These are phyloP conservation scores for Drosophila neutralis DNA, from an alignment of 2,888 invertebrate species.

Conservation along the genomic window DNA sequence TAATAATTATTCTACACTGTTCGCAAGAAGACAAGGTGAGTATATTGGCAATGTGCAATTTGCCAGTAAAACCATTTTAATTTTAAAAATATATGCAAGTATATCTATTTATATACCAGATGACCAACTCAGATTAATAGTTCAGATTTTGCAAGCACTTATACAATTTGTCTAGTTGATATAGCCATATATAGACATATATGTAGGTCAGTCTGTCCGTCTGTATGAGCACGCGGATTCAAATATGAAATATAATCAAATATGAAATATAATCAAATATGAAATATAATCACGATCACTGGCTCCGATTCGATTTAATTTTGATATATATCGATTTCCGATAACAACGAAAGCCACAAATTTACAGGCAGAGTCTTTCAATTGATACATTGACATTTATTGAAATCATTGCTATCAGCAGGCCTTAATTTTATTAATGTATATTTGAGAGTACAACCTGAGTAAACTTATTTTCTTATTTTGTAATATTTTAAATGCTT, in stretches of 20 bases:
- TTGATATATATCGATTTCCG: not conserved
- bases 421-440: not conserved
- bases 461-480: rapidly evolving
- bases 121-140: not conserved
- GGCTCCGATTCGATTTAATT: no score
- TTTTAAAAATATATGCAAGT: not conserved
- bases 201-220: no score
- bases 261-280: no score
- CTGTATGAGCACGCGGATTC: not conserved
- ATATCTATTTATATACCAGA: not conserved
- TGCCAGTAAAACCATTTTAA: not conserved
- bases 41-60: not conserved
- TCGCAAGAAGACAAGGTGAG: not conserved
- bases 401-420: not conserved
- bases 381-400: not conserved
- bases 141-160: not conserved
- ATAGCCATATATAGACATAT: no score
- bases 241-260: no score
- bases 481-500: not conserved
- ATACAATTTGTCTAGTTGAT: no score
- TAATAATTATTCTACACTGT: slow-evolving; percentile 8
- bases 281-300: no score
- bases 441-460: not conserved
- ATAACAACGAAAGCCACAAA: not conserved
- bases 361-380: not conserved